These are phyloP conservation scores for Catocala sponsa DNA, from an alignment of 2,888 invertebrate genomes.

Conservation along the genomic window DNA sequence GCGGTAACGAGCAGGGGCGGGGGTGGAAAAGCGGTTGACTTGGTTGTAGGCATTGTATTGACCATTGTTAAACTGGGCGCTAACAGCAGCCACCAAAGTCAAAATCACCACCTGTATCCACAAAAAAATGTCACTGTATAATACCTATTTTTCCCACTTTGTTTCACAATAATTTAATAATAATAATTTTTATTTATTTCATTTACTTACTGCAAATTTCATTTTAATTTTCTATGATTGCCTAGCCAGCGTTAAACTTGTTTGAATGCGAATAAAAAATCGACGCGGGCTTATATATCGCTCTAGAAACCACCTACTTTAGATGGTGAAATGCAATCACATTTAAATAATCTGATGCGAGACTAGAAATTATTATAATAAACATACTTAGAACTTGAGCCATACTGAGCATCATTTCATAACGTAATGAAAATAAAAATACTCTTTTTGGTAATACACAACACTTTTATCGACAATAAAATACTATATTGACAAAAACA, in stretches of 20 bases:
- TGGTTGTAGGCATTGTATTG: background rate
- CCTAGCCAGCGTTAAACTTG: conserved; percentile 78
- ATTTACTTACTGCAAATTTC: conserved; percentile 77
- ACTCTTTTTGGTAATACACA: too few relatives aligned
- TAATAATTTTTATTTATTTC: conserved; percentile 16
- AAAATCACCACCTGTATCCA: conserved; percentile 63
- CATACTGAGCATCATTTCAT: too few relatives aligned
- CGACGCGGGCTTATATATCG: conserved; percentile 80
- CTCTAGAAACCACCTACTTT: conserved; percentile 76
- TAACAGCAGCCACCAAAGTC: conserved; percentile 64
- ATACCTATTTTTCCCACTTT: conserved; percentile 19
- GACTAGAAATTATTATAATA: conserved; percentile 61
- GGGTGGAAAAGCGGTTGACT: conserved; percentile 29
- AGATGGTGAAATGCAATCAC: conserved; percentile 73
- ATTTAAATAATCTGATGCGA: conserved; percentile 78
- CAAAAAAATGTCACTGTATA: conserved; percentile 26
- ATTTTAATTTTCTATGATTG: conserved; percentile 64
- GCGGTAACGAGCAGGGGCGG: conserved; percentile 34
- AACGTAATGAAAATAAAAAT: too few relatives aligned
- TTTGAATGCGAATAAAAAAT: conserved; percentile 80
- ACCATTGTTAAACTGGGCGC: conserved; percentile 57
- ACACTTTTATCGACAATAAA: too few relatives aligned
- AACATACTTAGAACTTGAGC: too few relatives aligned
- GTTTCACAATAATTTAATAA: conserved; percentile 2
- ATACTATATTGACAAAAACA: too few relatives aligned